A percentile compares a stretch with the other conserved stretches of the same genome.
Evolutionary conservation across 2,113 vertebrate genomes (phyloP).

Genomic region (Orthonyx spaldingii): DNA sequence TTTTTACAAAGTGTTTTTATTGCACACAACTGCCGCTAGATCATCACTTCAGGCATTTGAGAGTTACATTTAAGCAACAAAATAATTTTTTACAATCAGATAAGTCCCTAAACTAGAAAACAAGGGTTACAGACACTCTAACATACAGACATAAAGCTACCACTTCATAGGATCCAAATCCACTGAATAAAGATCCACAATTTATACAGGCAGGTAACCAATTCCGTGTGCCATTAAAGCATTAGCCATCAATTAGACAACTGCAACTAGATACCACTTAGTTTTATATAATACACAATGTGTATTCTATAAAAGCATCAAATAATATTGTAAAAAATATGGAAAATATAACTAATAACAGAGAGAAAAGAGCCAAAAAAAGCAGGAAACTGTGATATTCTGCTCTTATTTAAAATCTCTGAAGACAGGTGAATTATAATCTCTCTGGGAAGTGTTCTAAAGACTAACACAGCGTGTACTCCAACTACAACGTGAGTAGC

Average conservation of each 20-base stretch:
- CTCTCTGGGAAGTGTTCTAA: not conserved
- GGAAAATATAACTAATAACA: not conserved
- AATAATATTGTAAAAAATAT: not conserved
- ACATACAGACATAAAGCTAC: not conserved
- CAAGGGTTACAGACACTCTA: not conserved
- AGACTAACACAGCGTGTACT: not conserved
- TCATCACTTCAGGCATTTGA: not conserved
- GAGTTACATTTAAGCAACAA: not conserved
- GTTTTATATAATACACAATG: not conserved
- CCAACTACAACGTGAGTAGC: not conserved
- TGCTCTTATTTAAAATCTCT: not conserved
- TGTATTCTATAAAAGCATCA: not conserved
- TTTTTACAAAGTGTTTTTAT: not conserved
- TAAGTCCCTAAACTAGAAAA: not conserved
- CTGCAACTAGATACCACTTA: not conserved
- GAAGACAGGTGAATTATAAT: not conserved
- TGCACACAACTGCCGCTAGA: not conserved
- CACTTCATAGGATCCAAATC: not conserved
- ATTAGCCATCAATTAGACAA: not conserved
- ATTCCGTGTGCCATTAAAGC: not conserved
- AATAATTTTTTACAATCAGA: fast-evolving
- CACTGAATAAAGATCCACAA: fast-evolving
- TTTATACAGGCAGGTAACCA: not conserved
- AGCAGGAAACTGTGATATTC: not conserved
- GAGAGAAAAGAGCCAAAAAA: not conserved